A percentile compares a stretch with the other conserved stretches of the same genome.
These are phyloP conservation scores for Acinonyx jubatus DNA, from an alignment of 2,113 vertebrate genomes.

Conservation along the genomic window DNA sequence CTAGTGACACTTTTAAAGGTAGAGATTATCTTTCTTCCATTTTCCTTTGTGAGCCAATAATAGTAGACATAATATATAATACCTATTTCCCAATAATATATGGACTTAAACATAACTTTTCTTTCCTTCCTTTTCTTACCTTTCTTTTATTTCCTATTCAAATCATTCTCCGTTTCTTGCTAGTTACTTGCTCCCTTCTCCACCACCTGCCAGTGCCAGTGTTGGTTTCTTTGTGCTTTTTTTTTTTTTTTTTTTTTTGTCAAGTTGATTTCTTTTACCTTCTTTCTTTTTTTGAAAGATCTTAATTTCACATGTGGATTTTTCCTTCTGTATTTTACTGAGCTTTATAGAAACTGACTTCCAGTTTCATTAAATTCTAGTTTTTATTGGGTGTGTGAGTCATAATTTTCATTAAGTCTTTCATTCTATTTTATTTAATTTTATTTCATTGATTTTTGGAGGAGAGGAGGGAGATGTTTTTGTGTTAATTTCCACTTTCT, in stretches of 20 bases:
- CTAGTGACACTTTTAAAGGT: neutral
- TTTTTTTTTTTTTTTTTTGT: neutral
- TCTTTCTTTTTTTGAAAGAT: neutral
- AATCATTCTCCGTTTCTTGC: neutral
- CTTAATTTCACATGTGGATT: neutral
- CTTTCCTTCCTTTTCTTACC: neutral
- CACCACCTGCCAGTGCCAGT: neutral
- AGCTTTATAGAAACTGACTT: slow-evolving; percentile 1
- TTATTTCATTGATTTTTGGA: neutral
- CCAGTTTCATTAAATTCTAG: neutral
- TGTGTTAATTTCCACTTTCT: neutral
- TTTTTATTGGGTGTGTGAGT: neutral
- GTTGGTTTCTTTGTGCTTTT: neutral
- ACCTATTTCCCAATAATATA: neutral
- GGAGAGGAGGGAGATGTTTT: neutral
- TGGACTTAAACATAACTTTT: neutral
- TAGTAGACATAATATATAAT: neutral
- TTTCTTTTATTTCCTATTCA: neutral
- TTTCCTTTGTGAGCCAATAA: neutral
- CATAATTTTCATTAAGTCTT: neutral
- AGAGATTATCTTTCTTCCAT: neutral
- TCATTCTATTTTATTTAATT: neutral
- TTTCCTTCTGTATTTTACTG: neutral
- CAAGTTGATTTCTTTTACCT: neutral
- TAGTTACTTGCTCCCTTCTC: neutral